phyloP scores from a whole-genome alignment of 2,888 invertebrate species.

The Caenorhabditis sp. region DNA sequence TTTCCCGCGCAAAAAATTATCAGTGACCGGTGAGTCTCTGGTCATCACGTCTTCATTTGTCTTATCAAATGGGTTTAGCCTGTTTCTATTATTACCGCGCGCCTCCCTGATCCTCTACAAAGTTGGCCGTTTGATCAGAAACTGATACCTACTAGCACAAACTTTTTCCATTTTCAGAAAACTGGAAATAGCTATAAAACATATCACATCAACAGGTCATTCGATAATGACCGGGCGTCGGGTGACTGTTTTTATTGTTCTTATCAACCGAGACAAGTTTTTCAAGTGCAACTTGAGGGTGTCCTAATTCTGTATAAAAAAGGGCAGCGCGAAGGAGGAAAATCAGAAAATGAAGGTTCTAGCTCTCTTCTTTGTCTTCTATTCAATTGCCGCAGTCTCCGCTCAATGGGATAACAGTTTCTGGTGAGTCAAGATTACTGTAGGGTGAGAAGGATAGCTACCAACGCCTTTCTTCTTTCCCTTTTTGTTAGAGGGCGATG shows the following conservation, averaged over 20 bases:
- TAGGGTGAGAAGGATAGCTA: no score
- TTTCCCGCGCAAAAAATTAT: conserved; percentile 6
- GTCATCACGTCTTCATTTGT: conserved; percentile 12
- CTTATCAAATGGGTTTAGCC: conserved; percentile 8
- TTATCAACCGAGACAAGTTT: conserved; percentile 22
- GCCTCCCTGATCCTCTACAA: neutral
- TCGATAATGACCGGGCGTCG: neutral
- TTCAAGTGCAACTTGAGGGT: conserved; percentile 10
- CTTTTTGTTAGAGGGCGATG: no score
- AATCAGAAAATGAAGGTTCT: conserved; percentile 28
- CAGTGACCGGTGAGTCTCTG: conserved; percentile 46
- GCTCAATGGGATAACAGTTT: conserved; percentile 38
- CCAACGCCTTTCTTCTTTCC: no score
- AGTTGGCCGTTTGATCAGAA: neutral
- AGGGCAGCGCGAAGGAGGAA: neutral
- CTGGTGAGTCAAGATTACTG: conserved; percentile 14
- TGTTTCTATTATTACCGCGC: neutral
- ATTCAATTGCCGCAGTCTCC: neutral
- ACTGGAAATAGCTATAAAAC: neutral
- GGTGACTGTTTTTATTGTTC: conserved; percentile 12
- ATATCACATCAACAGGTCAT: neutral
- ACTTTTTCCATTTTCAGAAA: neutral
- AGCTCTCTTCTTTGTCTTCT: conserved; percentile 4
- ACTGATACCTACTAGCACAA: neutral
- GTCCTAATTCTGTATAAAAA: conserved; percentile 12